Conservation (phyloP, 2,797 vertebrate species). For the Octomys mimax region DNA sequence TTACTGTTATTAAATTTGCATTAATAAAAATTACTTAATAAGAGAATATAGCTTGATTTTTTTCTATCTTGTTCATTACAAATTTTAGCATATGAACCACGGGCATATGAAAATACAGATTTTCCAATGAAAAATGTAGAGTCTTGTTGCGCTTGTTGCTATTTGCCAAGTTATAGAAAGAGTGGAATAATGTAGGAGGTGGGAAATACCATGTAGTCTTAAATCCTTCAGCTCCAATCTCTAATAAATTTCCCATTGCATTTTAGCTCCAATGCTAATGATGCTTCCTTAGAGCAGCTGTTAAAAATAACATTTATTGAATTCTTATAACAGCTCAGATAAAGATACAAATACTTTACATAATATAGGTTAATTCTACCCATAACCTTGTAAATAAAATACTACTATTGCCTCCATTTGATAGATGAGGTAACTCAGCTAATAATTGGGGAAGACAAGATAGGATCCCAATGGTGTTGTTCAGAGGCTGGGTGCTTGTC, state of each 20-base stretch:
- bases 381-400: conserved; percentile 21
- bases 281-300: not conserved
- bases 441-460: not conserved
- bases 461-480: not conserved
- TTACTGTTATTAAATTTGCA: conserved; percentile 22
- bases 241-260: not conserved
- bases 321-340: not conserved
- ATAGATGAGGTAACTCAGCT: not conserved
- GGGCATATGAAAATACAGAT: not conserved
- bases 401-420: not conserved
- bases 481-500: not conserved
- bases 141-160: not conserved
- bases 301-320: conserved; percentile 5
- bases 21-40: conserved; percentile 39
- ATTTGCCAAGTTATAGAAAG: not conserved
- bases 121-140: not conserved
- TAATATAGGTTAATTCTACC: not conserved
- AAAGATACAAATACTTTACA: not conserved
- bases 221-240: not conserved
- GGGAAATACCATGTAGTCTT: not conserved
- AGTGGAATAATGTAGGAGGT: not conserved
- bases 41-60: not conserved
- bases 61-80: not conserved
- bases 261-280: not conserved
- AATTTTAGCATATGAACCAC: conserved; percentile 1